Evolutionary conservation across 2,888 invertebrate genomes (phyloP), one percentile per base, ranked within the genome.

Genomic region (Nasonia oneida): DNA sequence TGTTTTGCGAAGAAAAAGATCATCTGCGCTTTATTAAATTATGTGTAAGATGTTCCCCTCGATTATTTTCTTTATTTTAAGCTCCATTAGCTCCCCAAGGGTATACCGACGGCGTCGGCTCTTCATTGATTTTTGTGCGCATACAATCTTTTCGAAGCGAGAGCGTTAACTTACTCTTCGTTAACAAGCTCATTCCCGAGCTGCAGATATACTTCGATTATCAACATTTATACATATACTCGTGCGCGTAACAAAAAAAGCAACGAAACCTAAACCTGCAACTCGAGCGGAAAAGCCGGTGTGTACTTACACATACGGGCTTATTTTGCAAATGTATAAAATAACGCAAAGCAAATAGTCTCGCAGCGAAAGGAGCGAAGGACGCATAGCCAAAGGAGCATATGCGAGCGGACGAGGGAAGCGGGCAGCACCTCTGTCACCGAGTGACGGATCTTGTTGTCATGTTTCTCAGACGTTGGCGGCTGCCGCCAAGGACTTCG

Each of bases 381-480:
- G 57, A 61, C 57, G 57, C 23, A 47, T 47, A 47, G 12, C 47
- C 47, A 47, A 61, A 74, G 75, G 14, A 14, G 2, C 29, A 33
- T 33, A 14, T 64, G 14, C 8, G 18, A 77, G 57, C 14, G n/a
- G 23, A 61, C 18, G 33, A 29, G 73, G 73, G 67, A 61, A 61
- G 23, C 78, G 50, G 57, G 57, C 77, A 80, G 78, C 83, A 82
- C 82, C 88, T 89, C 92, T 92, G 93, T 92, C 92, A 92, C 91
- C 90, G 90, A 88, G 90, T 92, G 92, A 92, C 88, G 91, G 91
- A 93, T 93, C 91, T 92, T 90, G 91, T 91, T 92, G 91, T 92
- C 92, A 90, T 90, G 89, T 90, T 87, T 87, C 86, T 87, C 87
- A 88, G 91, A 91, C 91, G 89, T 89, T 87, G 86, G 82, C 88